These are phyloP conservation scores for Thaleichthys pacificus DNA, from an alignment of 2,797 vertebrate species.

Conservation along the genomic window DNA sequence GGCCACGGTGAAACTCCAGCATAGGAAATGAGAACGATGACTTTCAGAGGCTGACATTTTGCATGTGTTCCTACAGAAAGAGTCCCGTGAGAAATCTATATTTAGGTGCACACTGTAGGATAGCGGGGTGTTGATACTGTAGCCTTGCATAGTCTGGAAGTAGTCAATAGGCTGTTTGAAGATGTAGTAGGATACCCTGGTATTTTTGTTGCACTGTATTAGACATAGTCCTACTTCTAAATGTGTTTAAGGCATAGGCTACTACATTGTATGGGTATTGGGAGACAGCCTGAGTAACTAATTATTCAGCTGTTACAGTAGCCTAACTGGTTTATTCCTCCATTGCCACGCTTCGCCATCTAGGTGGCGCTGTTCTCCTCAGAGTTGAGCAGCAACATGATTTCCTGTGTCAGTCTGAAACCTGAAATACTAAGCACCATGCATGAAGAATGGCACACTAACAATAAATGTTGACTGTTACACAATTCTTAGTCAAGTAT, in stretches of 20 bases:
- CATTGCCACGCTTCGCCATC: conserved; percentile 54
- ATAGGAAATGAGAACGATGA: neutral
- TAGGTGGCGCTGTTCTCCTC: conserved; percentile 77
- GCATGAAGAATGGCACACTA: neutral
- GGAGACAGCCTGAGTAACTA: no score
- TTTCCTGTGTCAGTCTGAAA: neutral
- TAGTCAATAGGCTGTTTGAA: no score
- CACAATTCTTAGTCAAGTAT: no score
- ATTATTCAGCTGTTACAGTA: neutral
- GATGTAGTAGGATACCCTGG: no score
- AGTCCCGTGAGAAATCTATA: no score
- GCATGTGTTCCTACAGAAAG: neutral
- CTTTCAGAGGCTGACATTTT: neutral
- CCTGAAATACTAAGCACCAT: neutral
- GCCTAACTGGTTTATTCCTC: conserved; percentile 30
- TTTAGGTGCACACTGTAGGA: no score
- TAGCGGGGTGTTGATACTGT: no score
- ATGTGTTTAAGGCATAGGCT: no score
- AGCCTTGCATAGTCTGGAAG: no score
- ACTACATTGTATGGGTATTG: no score
- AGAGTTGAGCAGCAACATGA: conserved; percentile 35
- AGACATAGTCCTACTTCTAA: no score
- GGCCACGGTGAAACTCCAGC: neutral
- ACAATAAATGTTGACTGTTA: neutral
- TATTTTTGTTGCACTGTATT: no score